Base-by-base conservation (phyloP, 1,140 invertebrate species). In the Pogonognathellus flavescens region DNA sequence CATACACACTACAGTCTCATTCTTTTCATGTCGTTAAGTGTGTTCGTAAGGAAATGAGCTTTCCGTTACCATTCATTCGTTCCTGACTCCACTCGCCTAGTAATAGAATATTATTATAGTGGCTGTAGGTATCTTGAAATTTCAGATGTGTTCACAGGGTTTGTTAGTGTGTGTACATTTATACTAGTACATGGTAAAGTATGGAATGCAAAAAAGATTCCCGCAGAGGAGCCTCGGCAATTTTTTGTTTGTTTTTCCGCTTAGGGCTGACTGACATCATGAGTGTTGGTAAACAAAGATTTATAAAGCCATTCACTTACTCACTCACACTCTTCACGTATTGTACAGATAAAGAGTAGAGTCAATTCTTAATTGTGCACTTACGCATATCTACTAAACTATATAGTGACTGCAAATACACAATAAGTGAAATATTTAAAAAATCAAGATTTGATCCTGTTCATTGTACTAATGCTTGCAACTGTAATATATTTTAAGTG, bases 201-300 rank as follows among this genome's bases (percentile, higher is more conserved):
- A 60, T 22, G 59, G 31, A 31, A 10, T 25, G 60, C 1, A 22
- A 25, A 41, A 57, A 57, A 72, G 70, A 76, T 41, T 50, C 70
- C 70, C 25, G 70, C 62, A 66, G 62, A 66, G 62, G 62, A 66
- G 25, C 62, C 62, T 66, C 62, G 62, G 62, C 62, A 20, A n/a
- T 76, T 76, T 72, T 76, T 76, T 76, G 31, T 76, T 76, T 76
- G 70, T 50, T 50, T 50, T 76, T 76, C 70, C 70, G 70, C 70
- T 76, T 76, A 76, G 31, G 25, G 25, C 41, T n/a, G 41, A 50
- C 41, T n/a, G 41, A 50, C 70, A 41, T 3, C 31, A 49, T 49
- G 70, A 41, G 70, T 50, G 41, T 76, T 76, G 31, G 70, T n/a
- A 76, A 76, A 76, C 31, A 49, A 7, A 76, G 41, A 76, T 76